A percentile compares a stretch with the other conserved stretches of the same genome.
These are phyloP conservation scores for Dryadula phaetusa DNA, from an alignment of 2,888 invertebrate genomes.

Conservation along the genomic window DNA sequence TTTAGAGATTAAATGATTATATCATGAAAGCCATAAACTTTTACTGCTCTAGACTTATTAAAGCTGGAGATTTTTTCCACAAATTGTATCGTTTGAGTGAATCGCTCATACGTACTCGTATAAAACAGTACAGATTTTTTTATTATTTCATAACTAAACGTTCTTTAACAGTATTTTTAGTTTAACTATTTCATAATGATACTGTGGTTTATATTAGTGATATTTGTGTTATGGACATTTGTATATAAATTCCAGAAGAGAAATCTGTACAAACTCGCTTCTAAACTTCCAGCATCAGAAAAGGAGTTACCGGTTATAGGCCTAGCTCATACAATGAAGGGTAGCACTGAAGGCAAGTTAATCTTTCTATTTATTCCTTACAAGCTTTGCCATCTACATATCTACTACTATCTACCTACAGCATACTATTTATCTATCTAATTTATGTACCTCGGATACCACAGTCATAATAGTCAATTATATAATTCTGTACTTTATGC, in stretches of 20 bases:
- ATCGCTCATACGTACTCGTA: conserved; percentile 51
- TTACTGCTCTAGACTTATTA: conserved; percentile 46
- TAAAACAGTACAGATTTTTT: conserved; percentile 45
- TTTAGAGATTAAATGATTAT: too few relatives aligned
- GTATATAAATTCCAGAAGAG: conserved; percentile 61
- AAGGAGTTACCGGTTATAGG: conserved; percentile 62
- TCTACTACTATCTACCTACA: too few relatives aligned
- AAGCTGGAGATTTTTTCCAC: conserved; percentile 52
- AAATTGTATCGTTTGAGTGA: conserved; percentile 42
- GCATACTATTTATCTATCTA: too few relatives aligned
- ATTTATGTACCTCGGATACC: too few relatives aligned
- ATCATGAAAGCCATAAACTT: too few relatives aligned
- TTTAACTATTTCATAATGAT: conserved; percentile 53
- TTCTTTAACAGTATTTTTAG: too few relatives aligned
- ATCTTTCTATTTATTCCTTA: too few relatives aligned
- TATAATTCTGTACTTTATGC: too few relatives aligned
- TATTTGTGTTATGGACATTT: conserved; percentile 53
- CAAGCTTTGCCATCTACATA: too few relatives aligned
- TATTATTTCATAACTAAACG: conserved; percentile 22
- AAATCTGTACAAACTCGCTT: conserved; percentile 63
- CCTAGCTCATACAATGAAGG: conserved; percentile 58
- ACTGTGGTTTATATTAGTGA: conserved; percentile 54
- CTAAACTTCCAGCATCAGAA: conserved; percentile 50
- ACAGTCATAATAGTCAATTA: too few relatives aligned
- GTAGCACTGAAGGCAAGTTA: conserved; percentile 65